Conservation (phyloP, 1,140 invertebrate genomes). For the Riptortus pedestris region DNA sequence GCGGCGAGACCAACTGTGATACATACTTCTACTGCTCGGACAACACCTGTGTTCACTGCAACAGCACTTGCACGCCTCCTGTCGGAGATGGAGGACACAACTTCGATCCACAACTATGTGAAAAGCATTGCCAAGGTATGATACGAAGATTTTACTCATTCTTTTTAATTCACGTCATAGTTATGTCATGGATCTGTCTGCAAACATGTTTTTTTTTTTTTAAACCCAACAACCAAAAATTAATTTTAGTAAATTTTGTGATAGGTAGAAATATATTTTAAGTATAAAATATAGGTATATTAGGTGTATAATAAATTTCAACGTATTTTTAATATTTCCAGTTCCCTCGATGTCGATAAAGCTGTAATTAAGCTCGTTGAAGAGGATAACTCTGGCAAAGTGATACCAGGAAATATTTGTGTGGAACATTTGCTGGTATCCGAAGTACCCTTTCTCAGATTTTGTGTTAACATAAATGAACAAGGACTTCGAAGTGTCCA, state of each 20-base stretch:
- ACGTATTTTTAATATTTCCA: too few species aligned
- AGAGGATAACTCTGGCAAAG: too few species aligned
- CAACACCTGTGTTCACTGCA: background rate
- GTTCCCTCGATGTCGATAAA: too few species aligned
- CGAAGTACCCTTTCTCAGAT: too few species aligned
- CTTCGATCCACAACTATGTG: background rate
- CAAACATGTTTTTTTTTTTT: background rate
- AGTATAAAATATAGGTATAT: background rate
- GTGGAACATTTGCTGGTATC: too few species aligned
- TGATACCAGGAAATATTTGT: too few species aligned
- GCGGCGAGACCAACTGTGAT: background rate
- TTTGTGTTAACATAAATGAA: too few species aligned
- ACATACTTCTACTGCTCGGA: conserved; percentile 2
- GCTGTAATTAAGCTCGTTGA: too few species aligned
- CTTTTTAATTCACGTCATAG: background rate
- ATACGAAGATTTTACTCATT: background rate
- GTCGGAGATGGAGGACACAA: background rate
- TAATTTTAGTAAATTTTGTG: background rate
- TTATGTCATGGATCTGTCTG: background rate
- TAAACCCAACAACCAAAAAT: background rate
- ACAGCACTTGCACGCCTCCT: background rate
- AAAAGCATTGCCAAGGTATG: conserved; percentile 3
- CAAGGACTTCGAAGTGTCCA: too few species aligned
- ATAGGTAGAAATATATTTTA: background rate
- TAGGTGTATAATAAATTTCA: background rate